phyloP scores from a whole-genome alignment of 2,797 vertebrate genomes.

The Hydrolagus colliei region DNA sequence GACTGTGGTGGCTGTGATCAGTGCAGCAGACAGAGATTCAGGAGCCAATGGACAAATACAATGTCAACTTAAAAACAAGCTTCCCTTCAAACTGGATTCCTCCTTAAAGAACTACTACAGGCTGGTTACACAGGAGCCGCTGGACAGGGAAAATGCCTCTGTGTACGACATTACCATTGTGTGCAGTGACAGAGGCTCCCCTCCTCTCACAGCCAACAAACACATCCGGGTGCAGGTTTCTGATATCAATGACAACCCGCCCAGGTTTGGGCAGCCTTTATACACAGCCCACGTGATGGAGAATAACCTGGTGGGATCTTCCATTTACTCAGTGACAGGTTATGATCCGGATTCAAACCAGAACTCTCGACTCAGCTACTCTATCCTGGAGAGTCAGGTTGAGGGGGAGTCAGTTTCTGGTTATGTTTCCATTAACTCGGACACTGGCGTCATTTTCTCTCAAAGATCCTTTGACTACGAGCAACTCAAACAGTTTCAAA shows the following conservation, averaged over 20 bases:
- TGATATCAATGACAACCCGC: slow-evolving; percentile 30
- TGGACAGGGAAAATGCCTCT: slow-evolving; percentile 17
- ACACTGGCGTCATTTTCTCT: slow-evolving; percentile 13
- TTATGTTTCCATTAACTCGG: slow-evolving; percentile 22
- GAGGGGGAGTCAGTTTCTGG: neutral
- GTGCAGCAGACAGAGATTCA: slow-evolving; percentile 20
- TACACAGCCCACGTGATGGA: slow-evolving; percentile 24
- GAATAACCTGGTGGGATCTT: slow-evolving; percentile 22
- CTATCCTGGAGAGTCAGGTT: neutral
- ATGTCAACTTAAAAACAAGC: neutral
- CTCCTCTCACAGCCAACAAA: neutral
- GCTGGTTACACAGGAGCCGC: neutral
- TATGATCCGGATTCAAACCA: slow-evolving; percentile 21
- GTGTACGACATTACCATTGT: slow-evolving; percentile 12
- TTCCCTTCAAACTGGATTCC: slow-evolving; percentile 21
- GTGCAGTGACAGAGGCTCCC: neutral
- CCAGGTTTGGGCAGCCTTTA: neutral
- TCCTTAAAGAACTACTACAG: slow-evolving; percentile 11
- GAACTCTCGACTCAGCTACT: slow-evolving; percentile 16
- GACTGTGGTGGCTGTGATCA: slow-evolving; percentile 15
- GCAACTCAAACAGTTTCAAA: neutral
- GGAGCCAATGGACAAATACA: slow-evolving; percentile 11
- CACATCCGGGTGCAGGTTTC: slow-evolving; percentile 8
- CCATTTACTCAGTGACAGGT: slow-evolving; percentile 22
- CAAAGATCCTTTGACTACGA: slow-evolving; percentile 27